Conservation (phyloP, 2,113 vertebrate genomes). For the Mirza zaza region DNA sequence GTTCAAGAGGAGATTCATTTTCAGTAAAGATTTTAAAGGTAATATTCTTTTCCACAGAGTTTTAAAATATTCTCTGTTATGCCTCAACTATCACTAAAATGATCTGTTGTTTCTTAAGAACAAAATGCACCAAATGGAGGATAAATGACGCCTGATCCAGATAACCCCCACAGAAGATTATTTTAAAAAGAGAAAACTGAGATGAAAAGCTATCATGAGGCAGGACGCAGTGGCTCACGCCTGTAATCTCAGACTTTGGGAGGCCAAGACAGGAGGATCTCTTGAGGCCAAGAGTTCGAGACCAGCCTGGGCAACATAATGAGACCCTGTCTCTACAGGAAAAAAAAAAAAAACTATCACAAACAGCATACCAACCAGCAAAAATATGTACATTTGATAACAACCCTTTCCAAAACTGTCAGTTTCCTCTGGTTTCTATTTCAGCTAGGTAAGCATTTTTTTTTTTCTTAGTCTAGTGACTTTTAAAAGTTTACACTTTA, state of each 20-base stretch:
- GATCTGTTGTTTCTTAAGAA: slow-evolving; percentile 47
- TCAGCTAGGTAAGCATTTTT: slow-evolving; percentile 42
- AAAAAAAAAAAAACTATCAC: slow-evolving; percentile 5
- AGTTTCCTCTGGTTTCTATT: slow-evolving; percentile 26
- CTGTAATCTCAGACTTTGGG: too few relatives aligned
- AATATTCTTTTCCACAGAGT: slow-evolving; percentile 21
- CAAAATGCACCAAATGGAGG: slow-evolving; percentile 20
- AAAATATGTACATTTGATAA: neutral
- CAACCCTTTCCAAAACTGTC: neutral
- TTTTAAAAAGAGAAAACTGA: slow-evolving; percentile 5
- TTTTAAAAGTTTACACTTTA: slow-evolving; percentile 45
- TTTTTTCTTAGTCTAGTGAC: neutral
- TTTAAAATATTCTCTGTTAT: neutral
- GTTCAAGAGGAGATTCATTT: slow-evolving; percentile 50
- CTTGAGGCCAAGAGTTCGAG: too few relatives aligned
- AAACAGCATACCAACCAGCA: neutral
- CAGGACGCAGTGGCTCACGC: too few relatives aligned
- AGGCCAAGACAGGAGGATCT: too few relatives aligned
- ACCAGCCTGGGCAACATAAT: neutral
- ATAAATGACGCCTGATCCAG: neutral
- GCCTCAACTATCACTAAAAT: slow-evolving; percentile 30
- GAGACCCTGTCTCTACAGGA: neutral
- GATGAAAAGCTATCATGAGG: neutral
- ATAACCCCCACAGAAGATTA: neutral
- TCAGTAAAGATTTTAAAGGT: slow-evolving; percentile 38